Percentiles rank a stretch among this genome's conserved stretches.
Evolutionary conservation across 2,113 vertebrate species (phyloP).

Genomic region (Gavia stellata): DNA sequence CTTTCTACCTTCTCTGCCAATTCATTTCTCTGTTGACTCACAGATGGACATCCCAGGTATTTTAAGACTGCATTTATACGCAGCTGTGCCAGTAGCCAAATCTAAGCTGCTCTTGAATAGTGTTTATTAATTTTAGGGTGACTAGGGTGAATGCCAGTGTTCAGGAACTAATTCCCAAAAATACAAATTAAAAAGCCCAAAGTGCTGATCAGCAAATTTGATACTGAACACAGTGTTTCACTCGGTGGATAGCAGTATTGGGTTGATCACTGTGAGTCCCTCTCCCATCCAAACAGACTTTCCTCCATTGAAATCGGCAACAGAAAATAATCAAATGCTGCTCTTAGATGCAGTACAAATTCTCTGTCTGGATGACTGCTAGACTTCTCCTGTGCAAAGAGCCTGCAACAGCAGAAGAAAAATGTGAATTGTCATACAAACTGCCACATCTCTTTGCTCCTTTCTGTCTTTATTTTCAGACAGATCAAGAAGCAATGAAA

Average conservation of each 20-base stretch:
- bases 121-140: neutral
- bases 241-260: accelerated
- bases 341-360: neutral
- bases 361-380: neutral
- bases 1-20: neutral
- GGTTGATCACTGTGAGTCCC: too few species aligned
- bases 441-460: neutral
- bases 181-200: neutral
- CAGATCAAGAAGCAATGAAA: neutral
- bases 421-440: too few species aligned
- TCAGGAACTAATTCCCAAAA: neutral
- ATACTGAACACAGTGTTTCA: neutral
- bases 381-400: neutral
- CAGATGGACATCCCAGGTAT: neutral
- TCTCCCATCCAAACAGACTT: neutral
- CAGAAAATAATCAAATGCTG: neutral
- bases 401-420: neutral
- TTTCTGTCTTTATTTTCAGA: neutral
- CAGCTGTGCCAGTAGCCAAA: neutral
- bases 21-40: neutral
- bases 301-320: neutral
- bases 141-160: neutral
- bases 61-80: neutral
- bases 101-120: neutral
- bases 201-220: neutral